Base-by-base conservation (phyloP, 2,888 invertebrate species). In the Leuctra nigra region DNA sequence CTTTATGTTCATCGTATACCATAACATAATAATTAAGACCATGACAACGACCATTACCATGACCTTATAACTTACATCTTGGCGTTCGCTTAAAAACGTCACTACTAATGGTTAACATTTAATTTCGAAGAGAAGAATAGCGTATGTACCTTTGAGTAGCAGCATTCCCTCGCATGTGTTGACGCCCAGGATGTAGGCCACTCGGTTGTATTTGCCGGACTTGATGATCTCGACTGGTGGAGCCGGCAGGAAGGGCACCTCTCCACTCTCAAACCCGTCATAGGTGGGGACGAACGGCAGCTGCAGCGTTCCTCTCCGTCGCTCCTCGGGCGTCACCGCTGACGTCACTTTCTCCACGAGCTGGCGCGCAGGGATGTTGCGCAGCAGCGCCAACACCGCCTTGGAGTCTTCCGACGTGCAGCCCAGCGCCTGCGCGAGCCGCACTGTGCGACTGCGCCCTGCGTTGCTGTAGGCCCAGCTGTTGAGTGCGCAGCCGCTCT, bases 401-500 rank as follows among this genome's bases (percentile, higher is more conserved):
- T 58, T 41, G 3, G 58, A 56, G 50, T 57, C 46, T 22, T 54
- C 41, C 9, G 59, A 57, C 22, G 20, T 57, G 50, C 57, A 57
- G 35, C 59, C 59, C 55, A 59, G 14, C n/a, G 44, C 53, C 23
- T 56, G 54, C 29, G 54, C 58, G 14, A 58, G 54, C 1, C 35
- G 54, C 38, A 56, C 18, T 33, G 50, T 50, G 4, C 50, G 50
- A 20, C 35, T 18, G 18, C 50, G 50, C 4, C 22, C 50, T 14
- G 29, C 35, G 11, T 18, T 16, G 20, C 20, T 20, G 50, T 18
- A 57, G 14, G 64, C 64, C 64, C 64, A 65, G 1, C 61, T 56
- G 46, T 60, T 62, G 9, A 64, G 55, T 11, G 60, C 56, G 14
- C 57, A 55, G 1, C 64, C 64, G 60, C 65, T 64, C 58, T 64